Conservation (phyloP, 2,888 invertebrate species). For the Crocallis elinguaria region DNA sequence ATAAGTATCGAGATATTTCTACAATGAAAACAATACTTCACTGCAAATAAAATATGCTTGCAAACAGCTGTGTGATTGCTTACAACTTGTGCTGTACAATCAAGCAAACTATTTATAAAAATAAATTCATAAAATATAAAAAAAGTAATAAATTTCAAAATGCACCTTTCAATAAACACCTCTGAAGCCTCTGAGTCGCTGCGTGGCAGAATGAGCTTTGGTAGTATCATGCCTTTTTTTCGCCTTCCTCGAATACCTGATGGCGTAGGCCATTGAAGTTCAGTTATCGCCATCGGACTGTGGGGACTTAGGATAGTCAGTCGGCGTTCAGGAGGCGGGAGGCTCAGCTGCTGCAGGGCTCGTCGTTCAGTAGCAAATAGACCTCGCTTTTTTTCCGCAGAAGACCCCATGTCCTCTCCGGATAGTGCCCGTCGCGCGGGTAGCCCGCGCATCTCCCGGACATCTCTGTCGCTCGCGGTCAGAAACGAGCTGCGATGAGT, state of each 20-base stretch:
- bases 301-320: slow-evolving; percentile 93
- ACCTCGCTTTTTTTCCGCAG: slow-evolving; percentile 87
- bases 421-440: slow-evolving; percentile 87
- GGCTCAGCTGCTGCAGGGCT: slow-evolving; percentile 87
- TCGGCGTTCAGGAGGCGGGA: slow-evolving; percentile 87
- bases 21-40: too few species aligned
- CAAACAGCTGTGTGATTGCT: too few species aligned
- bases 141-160: slow-evolving; percentile 38
- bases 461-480: slow-evolving; percentile 87
- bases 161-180: slow-evolving; percentile 86
- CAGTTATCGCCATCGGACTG: slow-evolving; percentile 89
- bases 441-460: slow-evolving; percentile 86
- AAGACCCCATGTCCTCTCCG: slow-evolving; percentile 85
- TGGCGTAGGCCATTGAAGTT: slow-evolving; percentile 86
- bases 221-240: slow-evolving; percentile 90
- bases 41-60: too few species aligned
- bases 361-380: slow-evolving; percentile 88
- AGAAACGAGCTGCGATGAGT: slow-evolving; percentile 86
- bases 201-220: slow-evolving; percentile 89
- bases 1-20: too few species aligned
- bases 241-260: slow-evolving; percentile 86
- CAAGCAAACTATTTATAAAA: too few species aligned
- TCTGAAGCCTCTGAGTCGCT: slow-evolving; percentile 90
- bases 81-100: too few species aligned
- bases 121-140: too few species aligned